Percentiles rank a stretch among this genome's conserved stretches.
These are phyloP conservation scores for Vulpes vulpes DNA, from an alignment of 2,113 vertebrate genomes.

Conservation along the genomic window DNA sequence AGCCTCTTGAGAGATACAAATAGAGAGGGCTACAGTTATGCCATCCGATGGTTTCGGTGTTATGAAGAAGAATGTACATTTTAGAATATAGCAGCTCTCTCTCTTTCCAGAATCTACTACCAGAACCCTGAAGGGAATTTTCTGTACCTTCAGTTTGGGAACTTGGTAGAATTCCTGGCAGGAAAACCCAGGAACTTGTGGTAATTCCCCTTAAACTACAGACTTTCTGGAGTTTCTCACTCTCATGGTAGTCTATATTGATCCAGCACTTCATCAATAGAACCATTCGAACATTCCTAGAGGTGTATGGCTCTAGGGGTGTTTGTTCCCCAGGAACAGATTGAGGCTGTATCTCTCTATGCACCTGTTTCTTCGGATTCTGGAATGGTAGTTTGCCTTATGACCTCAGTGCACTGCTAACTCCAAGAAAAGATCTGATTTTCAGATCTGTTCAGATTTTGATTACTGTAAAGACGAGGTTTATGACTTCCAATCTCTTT, in stretches of 20 bases:
- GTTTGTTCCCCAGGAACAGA: not conserved
- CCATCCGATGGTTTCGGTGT: not conserved
- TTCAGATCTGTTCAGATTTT: not conserved
- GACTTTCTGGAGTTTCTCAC: not conserved
- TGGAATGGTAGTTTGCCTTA: not conserved
- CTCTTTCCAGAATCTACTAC: not conserved
- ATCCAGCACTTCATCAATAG: not conserved
- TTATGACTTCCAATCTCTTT: not conserved
- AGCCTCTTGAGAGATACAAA: not conserved
- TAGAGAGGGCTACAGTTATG: rapidly evolving
- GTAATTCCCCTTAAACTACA: not conserved
- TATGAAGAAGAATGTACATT: not conserved
- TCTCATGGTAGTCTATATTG: not conserved
- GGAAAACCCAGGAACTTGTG: not conserved
- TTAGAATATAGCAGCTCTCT: not conserved
- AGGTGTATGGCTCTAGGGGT: not conserved
- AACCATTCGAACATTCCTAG: not conserved
- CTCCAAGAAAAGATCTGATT: not conserved
- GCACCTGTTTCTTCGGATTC: not conserved
- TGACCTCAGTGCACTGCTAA: not conserved
- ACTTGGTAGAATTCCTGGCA: not conserved
- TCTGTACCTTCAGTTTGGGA: not conserved
- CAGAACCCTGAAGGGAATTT: not conserved
- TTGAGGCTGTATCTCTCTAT: not conserved
- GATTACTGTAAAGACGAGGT: not conserved